Conservation (phyloP, 2,888 invertebrate genomes). For the Epinotia nisella region DNA sequence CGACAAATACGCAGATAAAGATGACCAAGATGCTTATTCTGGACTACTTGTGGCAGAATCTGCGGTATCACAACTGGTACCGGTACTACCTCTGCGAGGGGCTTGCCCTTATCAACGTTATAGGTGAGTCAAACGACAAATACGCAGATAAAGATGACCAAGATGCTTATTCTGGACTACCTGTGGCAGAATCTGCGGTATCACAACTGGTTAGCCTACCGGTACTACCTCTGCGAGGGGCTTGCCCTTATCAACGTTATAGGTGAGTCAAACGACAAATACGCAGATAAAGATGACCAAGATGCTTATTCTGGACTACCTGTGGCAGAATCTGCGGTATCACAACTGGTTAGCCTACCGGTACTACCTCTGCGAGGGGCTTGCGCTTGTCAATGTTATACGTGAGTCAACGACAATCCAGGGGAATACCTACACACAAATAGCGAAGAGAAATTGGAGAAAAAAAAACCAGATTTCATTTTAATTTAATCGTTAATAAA, state of each 20-base stretch:
- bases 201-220: constrained; percentile 98
- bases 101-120: constrained; percentile 94
- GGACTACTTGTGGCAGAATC: constrained; percentile 96
- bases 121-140: constrained; percentile 87
- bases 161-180: constrained; percentile 96
- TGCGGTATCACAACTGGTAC: constrained; percentile 96
- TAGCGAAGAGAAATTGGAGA: too few species aligned
- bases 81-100: constrained; percentile 96
- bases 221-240: constrained; percentile 96
- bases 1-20: constrained; percentile 73
- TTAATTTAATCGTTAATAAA: too few species aligned
- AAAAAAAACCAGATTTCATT: too few species aligned
- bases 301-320: constrained; percentile 95
- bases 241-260: constrained; percentile 95
- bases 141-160: constrained; percentile 89
- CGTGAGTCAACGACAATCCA: too few species aligned
- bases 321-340: constrained; percentile 94
- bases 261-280: constrained; percentile 85
- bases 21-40: constrained; percentile 96
- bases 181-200: constrained; percentile 94
- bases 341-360: too few species aligned
- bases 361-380: too few species aligned
- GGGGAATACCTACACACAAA: too few species aligned
- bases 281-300: constrained; percentile 91
- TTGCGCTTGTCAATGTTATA: too few species aligned